Base-by-base conservation (phyloP, 2,113 vertebrate species). In the Silurus glanis region DNA sequence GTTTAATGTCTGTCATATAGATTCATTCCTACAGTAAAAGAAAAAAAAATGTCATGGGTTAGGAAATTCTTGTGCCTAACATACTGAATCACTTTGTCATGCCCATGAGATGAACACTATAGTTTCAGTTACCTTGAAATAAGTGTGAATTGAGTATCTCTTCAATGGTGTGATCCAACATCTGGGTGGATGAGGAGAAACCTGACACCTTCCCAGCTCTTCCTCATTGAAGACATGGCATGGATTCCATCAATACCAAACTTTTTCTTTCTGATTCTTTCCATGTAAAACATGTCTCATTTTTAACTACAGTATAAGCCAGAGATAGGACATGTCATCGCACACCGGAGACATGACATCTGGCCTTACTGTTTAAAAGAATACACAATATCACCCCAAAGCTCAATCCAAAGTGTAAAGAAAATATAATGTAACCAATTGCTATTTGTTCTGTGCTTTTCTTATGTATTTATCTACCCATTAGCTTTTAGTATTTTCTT, bases 191-290 rank as follows among this genome's bases (percentile, higher is more conserved):
- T 0, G 93, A 93, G 91, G 93, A 94, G 92, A 92, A 93, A 95
- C 94, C 93, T 93, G 90, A 95, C 89, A 86, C 58, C 25, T 51
- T 16, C 92, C 92, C 92, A 93, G 87, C 92, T 88, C 79, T 91
- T 94, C 93, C 90, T 88, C 9, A 14, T 64, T 85, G 87, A 94
- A 93, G 93, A 85, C 90, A 91, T 93, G 95, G 95, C 95, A 95
- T 95, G 95, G 95, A 96, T 96, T 96, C 95, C 93, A 94, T 96
- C 96, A 96, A 95, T 95, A 95, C 95, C 95, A 95, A 94, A 91
- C 92, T 92, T 94, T 90, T 92, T 93, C 17, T 56, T 56, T 37
- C 16, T 91, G 84, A 66, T 91, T 87, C 62, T 83, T 81, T 85
- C 37, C 51, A 93, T 94, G 85, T 94, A 91, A 93, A 92, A 90